Evolutionary conservation across 2,888 invertebrate species (phyloP).

Genomic region (Synergus laeviventris): DNA sequence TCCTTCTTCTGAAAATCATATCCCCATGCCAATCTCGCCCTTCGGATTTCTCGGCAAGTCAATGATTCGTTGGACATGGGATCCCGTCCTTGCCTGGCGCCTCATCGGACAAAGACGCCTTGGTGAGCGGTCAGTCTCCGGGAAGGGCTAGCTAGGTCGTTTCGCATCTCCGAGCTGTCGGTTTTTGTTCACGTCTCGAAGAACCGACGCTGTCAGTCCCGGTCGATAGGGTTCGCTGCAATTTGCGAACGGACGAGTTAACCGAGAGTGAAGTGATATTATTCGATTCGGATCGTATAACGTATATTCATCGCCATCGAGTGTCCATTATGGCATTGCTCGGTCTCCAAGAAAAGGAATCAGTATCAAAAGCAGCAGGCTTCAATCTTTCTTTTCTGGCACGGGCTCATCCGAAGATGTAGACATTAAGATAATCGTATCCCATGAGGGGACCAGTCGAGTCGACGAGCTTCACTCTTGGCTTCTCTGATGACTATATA

Average conservation of each 20-base stretch:
- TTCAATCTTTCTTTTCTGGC: background rate
- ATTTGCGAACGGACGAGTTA: constrained; percentile 39
- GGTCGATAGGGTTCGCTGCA: constrained; percentile 37
- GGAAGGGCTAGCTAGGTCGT: constrained; percentile 24
- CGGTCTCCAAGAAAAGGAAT: background rate
- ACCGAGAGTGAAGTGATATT: constrained; percentile 10
- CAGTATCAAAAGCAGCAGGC: background rate
- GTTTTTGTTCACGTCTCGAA: constrained; percentile 38
- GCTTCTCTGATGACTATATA: background rate
- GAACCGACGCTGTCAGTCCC: constrained; percentile 35
- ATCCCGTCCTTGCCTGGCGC: constrained; percentile 4
- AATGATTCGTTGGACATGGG: constrained; percentile 2
- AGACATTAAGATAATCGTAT: constrained; percentile 44
- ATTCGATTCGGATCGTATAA: constrained; percentile 2
- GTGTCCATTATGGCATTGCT: background rate
- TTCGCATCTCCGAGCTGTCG: constrained; percentile 19
- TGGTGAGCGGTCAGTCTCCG: constrained; percentile 8
- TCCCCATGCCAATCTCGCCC: background rate
- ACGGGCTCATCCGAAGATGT: constrained; percentile 9
- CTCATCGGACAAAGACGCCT: constrained; percentile 37
- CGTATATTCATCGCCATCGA: background rate
- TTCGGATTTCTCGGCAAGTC: background rate
- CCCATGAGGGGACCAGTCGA: background rate
- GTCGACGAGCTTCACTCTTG: background rate
- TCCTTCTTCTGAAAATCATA: background rate